Base-by-base conservation (phyloP, 2,113 vertebrate species). In the Crotalus horridus region DNA sequence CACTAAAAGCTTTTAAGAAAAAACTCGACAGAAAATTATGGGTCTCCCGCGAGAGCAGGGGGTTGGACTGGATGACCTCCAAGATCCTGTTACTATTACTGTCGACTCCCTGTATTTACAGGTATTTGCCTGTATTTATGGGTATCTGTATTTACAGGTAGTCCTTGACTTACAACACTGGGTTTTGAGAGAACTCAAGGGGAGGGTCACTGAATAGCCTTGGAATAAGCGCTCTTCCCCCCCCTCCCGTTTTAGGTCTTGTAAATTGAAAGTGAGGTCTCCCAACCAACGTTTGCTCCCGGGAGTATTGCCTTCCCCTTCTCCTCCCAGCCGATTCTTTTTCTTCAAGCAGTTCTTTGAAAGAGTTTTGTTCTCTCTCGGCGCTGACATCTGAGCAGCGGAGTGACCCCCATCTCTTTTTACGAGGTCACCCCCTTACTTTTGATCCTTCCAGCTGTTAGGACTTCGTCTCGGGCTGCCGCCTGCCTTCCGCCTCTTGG, bases 181-280 rank as follows among this genome's bases (percentile, higher is more conserved):
- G 29, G 1, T n/a, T 15, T 1, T 29, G 29, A 69, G 29, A n/a
- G 29, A n/a, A 15, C 15, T 69, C 6, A 6, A 6, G 64, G 64
- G 64, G 64, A 4, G 4, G 29, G n/a, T 69, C 12, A 15, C 64
- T 69, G 29, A 15, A 69, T 15, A 69, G 29, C 29, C 64, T 29
- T 39, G 33, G 7, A 43, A 43, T 21, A 21, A 39, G 17, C 7
- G 6, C 74, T 21, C 0, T 43, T 1, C n/a, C 64, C n/a, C 64
- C 64, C 29, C 13, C 33, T 3, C 6, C 2, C 0, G 15, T 20
- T 81, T 39, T 13, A 20, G 69, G 1, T 8, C 0, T 17, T 0
- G 7, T 24, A 69, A 58, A 85, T 85, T 20, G 39, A 29, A 5
- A 20, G 8, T 0, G 11, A n/a, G 61, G 54, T 54, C 90, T 85